Evolutionary conservation across 1,140 invertebrate species (phyloP), one percentile per base, ranked within the genome.

Genomic region (Orius insidiosus): DNA sequence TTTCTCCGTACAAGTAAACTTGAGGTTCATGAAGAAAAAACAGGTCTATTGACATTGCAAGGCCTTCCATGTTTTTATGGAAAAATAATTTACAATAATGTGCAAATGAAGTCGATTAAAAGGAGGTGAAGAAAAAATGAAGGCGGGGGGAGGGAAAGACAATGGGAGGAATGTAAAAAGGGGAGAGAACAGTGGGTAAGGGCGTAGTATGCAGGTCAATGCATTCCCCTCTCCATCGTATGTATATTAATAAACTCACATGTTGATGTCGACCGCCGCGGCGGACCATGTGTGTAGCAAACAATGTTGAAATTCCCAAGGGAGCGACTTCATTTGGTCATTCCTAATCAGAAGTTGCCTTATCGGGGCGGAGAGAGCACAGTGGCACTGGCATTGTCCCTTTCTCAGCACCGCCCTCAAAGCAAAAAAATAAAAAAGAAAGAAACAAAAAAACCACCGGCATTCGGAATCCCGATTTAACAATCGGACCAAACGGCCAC

Each of bases 401-500:
- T 31, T n/a, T 30, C n/a, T 9, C 16, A 18, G n/a, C 18, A 18
- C 41, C 18, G n/a, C 24, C 11, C 11, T 10, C 11, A 18, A 40
- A 18, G 11, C 38, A 40, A 40, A 10, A 40, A 40, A 40, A 18
- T 5, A 15, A 18, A 18, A 10, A 10, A 40, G 10, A 5, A 18
- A 6, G 41, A n/a, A 15, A n/a, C 4, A 31, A 43, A 43, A 43
- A 43, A 32, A 43, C 6, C 16, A 30, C 41, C 41, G 41, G 41
- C 41, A 43, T 43, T 43, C 41, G 41, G 41, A 43, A 43, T 43
- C 41, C 31, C 41, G 24, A 43, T 43, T 43, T 43, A 43, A 43
- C 41, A 43, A 43, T 30, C 18, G 41, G 24, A 30, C 41, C 18
- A 43, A 43, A 43, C 31, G 41, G 41, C 18, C 41, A 43, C 41